Evolutionary conservation across 2,888 invertebrate species (phyloP), one percentile per base, ranked within the genome.

Genomic region (Mythimna ferrago): DNA sequence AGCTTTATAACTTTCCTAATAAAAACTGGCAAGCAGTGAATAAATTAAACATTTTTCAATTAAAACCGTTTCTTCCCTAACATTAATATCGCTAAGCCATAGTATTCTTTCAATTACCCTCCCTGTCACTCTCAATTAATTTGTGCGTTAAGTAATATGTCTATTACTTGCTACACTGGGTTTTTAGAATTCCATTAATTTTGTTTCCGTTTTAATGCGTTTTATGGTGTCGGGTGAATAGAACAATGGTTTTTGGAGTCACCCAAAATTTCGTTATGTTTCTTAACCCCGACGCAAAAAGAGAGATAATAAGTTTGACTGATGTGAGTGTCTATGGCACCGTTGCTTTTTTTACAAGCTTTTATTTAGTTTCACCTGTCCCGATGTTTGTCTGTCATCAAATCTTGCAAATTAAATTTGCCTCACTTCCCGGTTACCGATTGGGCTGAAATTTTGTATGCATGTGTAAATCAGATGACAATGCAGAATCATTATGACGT

Each of bases 81-180:
- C 60, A 78, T 73, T 72, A 76, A 79, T 71, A 69, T 66, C 35
- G 51, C n/a, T 64, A 64, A 71, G 71, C 63, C 44, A 38, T 51
- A 56, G 63, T 68, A 67, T 80, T 84, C 79, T 85, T 82, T 78
- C 83, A 84, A 88, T 88, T 84, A 86, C 80, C 78, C 76, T 61
- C 62, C 67, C 71, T 78, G 87, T 85, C 83, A 76, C 70, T 85
- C 80, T 79, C 79, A 77, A 87, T 88, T 87, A 82, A 75, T 82
- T 83, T 73, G 72, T 80, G 73, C 68, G 75, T 72, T 76, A 69
- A 71, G 76, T 83, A 81, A 79, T 63, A 83, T n/a, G 71, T 78
- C 67, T 57, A 63, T 82, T 71, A 56, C 63, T 66, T 70, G 60
- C 11, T 21, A 19, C 41, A 32, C 35, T 35, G 56, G 32, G 38